Evolutionary conservation across 1,140 invertebrate species (phyloP), one percentile per base, ranked within the genome.

Genomic region (Apis florea): DNA sequence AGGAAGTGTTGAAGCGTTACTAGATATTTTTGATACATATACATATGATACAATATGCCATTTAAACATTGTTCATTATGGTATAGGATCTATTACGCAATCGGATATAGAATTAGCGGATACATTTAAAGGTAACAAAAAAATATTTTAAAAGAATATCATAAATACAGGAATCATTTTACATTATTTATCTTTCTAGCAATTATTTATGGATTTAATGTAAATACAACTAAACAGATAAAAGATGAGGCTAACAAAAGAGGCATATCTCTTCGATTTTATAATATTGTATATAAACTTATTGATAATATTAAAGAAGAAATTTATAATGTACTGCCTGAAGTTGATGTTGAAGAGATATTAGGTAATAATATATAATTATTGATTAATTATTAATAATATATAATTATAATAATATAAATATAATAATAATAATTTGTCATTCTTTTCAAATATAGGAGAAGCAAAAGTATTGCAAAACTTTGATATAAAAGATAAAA

Each of bases 1-100:
- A 92, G 97, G 98, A 0, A 98, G 98, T 15, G 95, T 99, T 13
- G 98, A 99, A 94, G 98, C 99, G 1, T 97, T 99, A 84, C 92
- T 99, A 61, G 97, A 99, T 92, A 96, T 98, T 51, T 91, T 99
- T 47, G 97, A 98, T 72, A 98, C 98, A 0, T 99, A 99, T 90
- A 94, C 66, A 72, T 96, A 95, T 67, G 93, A 96, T 82, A 93
- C 96, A 10, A 93, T 95, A 49, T 98, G 98, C 90, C 94, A 95
- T 56, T 93, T 99, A 11, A 96, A 98, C 88, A 91, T 99, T 10
- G 95, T 99, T 26, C 96, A 98, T 92, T 98, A 97, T 93, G 98
- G 96, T 10, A 96, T 99, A 26, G 99, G 99, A 11, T 93, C 95
- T 75, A 94, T 99, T 2, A 96, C 96, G 0, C 96, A 97, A 86